Percentiles rank a stretch among this genome's conserved stretches.
Conservation (phyloP, 1,140 invertebrate species). For the Drosophila athabasca region DNA sequence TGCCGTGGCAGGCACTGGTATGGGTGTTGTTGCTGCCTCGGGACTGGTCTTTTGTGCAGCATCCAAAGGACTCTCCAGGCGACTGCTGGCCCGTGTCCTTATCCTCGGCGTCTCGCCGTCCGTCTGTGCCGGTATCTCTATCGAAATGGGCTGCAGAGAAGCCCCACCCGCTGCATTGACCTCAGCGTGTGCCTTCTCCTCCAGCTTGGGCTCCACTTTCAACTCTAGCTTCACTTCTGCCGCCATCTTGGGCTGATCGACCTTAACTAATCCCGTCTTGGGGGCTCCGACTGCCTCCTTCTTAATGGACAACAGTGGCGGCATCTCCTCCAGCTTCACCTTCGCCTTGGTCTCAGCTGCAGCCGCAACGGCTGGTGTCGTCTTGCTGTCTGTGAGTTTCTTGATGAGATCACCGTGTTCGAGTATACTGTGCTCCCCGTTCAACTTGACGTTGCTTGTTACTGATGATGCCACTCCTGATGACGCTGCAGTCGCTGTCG, state of each 20-base stretch:
- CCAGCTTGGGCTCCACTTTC: constrained; percentile 7
- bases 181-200: constrained; percentile 26
- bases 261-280: constrained; percentile 8
- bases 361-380: constrained; percentile 9
- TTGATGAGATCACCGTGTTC: constrained; percentile 81
- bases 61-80: constrained; percentile 88
- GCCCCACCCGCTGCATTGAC: constrained; percentile 6
- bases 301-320: constrained; percentile 34
- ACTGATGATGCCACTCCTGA: constrained; percentile 27
- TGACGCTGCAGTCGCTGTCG: constrained; percentile 15
- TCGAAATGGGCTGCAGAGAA: constrained; percentile 71
- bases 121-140: constrained; percentile 73
- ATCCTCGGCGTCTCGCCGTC: constrained; percentile 83
- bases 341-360: constrained; percentile 46
- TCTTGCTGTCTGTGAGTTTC: constrained; percentile 67
- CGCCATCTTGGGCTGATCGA: constrained; percentile 28
- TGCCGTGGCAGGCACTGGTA: constrained; percentile 1
- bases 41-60: constrained; percentile 86
- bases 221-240: constrained; percentile 25
- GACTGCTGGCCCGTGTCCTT: constrained; percentile 88
- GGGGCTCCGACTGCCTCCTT: constrained; percentile 30
- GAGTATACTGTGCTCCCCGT: constrained; percentile 73
- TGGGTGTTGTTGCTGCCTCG: constrained; percentile 32
- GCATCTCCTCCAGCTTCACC: constrained; percentile 57
- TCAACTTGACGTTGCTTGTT: constrained; percentile 51